phyloP scores from a whole-genome alignment of 2,888 invertebrate genomes.

The Kuschelorhynchus macadamiae region DNA sequence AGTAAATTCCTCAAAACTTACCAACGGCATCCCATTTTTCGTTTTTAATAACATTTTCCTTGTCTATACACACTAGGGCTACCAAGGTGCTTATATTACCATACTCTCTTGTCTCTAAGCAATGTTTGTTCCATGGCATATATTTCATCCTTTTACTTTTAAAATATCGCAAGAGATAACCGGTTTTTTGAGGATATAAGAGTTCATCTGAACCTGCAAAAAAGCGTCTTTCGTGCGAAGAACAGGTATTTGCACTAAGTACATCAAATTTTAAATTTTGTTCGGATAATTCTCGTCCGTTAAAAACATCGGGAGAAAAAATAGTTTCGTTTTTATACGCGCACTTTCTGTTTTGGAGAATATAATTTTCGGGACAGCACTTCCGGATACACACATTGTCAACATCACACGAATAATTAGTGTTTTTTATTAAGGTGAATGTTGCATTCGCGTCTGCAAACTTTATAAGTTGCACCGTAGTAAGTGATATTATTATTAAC shows the following conservation, averaged over 20 bases:
- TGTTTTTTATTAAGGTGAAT: conserved; percentile 5
- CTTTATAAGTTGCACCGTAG: too few species aligned
- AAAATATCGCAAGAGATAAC: conserved; percentile 41
- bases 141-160: background rate
- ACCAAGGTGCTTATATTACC: background rate
- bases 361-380: conserved; percentile 47
- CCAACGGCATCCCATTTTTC: background rate
- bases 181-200: conserved; percentile 49
- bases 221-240: conserved; percentile 15
- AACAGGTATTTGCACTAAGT: conserved; percentile 18
- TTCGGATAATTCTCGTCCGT: background rate
- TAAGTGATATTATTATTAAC: too few species aligned
- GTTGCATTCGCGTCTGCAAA: background rate
- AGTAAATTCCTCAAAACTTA: too few species aligned
- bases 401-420: background rate
- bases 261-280: conserved; percentile 17
- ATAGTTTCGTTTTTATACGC: background rate
- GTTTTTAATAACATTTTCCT: background rate
- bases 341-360: conserved; percentile 18
- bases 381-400: conserved; percentile 47
- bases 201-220: conserved; percentile 7
- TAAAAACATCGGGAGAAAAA: conserved; percentile 18
- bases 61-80: conserved; percentile 8
- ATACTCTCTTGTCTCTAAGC: conserved; percentile 39
- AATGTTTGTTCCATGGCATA: conserved; percentile 39